These are phyloP conservation scores for Bugula neritina DNA, from an alignment of 2,888 invertebrate genomes.

Conservation along the genomic window DNA sequence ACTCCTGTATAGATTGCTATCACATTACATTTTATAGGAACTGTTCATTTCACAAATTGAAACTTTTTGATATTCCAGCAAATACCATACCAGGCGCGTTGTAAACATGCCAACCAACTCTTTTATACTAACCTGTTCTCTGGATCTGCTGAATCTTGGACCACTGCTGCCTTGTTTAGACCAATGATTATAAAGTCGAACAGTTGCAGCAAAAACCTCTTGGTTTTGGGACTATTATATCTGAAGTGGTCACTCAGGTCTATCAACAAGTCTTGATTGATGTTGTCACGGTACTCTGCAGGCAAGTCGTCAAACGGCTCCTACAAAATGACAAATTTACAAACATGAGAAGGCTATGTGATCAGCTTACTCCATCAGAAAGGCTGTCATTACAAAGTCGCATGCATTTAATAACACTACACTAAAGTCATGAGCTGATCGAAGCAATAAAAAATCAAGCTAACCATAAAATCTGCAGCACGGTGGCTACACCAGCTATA, in stretches of 20 bases:
- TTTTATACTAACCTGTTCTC: neutral
- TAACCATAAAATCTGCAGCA: neutral
- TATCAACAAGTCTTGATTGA: slow-evolving; percentile 27
- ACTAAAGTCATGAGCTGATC: too few species aligned
- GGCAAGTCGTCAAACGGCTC: slow-evolving; percentile 31
- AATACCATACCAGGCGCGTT: too few species aligned
- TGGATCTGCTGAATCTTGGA: neutral
- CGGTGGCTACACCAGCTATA: too few species aligned
- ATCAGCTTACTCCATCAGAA: too few species aligned
- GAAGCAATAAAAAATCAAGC: neutral
- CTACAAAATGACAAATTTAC: too few species aligned
- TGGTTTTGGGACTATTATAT: slow-evolving; percentile 16
- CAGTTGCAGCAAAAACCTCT: neutral
- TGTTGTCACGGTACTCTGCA: slow-evolving; percentile 29
- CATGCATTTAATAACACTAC: too few species aligned
- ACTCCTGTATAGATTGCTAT: too few species aligned
- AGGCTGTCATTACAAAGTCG: too few species aligned
- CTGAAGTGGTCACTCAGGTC: slow-evolving; percentile 1
- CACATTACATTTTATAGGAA: too few species aligned
- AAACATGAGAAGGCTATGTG: neutral
- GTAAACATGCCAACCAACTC: too few species aligned
- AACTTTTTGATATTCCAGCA: too few species aligned
- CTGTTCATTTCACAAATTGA: too few species aligned
- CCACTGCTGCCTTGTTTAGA: slow-evolving; percentile 17
- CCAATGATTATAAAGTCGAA: slow-evolving; percentile 1